Conservation (phyloP, 2,888 invertebrate species). For the Xestobium rufovillosum region DNA sequence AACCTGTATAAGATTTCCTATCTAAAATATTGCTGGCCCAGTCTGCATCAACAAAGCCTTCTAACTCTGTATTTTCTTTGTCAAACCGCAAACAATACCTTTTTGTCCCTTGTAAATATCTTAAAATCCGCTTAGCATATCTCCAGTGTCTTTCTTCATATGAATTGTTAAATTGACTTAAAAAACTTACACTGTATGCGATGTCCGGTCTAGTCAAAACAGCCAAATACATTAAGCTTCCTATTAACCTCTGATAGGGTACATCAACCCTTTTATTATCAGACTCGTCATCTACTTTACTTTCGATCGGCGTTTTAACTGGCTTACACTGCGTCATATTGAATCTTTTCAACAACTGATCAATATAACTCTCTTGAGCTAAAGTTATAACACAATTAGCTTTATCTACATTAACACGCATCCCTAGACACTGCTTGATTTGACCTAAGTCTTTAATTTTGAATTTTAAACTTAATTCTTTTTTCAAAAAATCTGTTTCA, state of each 20-base stretch:
- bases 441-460: no score
- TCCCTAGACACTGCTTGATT: constrained; percentile 21
- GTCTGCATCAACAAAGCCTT: constrained; percentile 17
- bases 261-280: constrained; percentile 14
- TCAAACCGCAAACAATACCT: no score
- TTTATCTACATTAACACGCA: constrained; percentile 19
- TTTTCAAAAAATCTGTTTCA: no score
- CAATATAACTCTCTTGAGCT: constrained; percentile 22
- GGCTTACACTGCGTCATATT: constrained; percentile 21
- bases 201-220: constrained; percentile 26
- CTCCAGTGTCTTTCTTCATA: constrained; percentile 16
- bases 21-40: constrained; percentile 17
- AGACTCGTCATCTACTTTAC: constrained; percentile 4
- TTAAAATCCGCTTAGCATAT: no score
- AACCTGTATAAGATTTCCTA: constrained; percentile 18
- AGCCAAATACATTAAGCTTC: constrained; percentile 24
- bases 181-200: no score
- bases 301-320: constrained; percentile 22
- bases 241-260: constrained; percentile 23
- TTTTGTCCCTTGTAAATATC: no score
- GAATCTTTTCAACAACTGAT: constrained; percentile 19
- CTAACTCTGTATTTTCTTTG: no score
- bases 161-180: no score
- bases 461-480: no score
- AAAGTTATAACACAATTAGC: constrained; percentile 16